These are phyloP conservation scores for Caenorhabditis sp. DNA, from an alignment of 2,888 invertebrate species.

Conservation along the genomic window DNA sequence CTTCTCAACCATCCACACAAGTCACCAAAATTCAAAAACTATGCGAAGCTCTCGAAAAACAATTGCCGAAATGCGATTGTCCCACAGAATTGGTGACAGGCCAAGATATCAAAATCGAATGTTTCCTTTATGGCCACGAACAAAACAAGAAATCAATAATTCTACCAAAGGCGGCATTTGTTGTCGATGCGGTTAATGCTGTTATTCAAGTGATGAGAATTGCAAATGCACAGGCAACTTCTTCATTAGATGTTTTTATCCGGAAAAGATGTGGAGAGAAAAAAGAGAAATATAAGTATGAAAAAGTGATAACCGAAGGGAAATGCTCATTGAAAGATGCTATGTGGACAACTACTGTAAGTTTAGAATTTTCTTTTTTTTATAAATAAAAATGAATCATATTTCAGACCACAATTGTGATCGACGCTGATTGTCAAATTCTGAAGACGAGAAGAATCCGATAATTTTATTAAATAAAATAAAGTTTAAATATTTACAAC, in stretches of 20 bases:
- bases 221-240: conserved; percentile 29
- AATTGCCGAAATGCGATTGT: conserved; percentile 11
- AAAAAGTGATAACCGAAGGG: conserved; percentile 28
- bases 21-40: not conserved
- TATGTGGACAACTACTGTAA: conserved; percentile 15
- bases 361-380: not conserved
- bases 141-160: conserved; percentile 45
- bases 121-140: conserved; percentile 48
- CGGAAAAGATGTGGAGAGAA: conserved; percentile 29
- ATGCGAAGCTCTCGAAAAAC: conserved; percentile 8
- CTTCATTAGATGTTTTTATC: conserved; percentile 39
- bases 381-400: not conserved
- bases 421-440: conserved; percentile 5
- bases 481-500: no score
- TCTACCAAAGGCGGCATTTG: conserved; percentile 27
- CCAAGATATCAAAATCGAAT: conserved; percentile 45
- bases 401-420: conserved; percentile 4
- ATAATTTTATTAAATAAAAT: conserved; percentile 8
- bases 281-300: conserved; percentile 35
- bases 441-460: not conserved
- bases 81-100: conserved; percentile 16
- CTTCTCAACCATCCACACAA: not conserved
- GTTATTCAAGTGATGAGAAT: conserved; percentile 47
- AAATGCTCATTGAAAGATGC: conserved; percentile 29
- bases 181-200: conserved; percentile 48